These are phyloP conservation scores for Mesitornis unicolor DNA, from an alignment of 2,113 vertebrate species.

Conservation along the genomic window DNA sequence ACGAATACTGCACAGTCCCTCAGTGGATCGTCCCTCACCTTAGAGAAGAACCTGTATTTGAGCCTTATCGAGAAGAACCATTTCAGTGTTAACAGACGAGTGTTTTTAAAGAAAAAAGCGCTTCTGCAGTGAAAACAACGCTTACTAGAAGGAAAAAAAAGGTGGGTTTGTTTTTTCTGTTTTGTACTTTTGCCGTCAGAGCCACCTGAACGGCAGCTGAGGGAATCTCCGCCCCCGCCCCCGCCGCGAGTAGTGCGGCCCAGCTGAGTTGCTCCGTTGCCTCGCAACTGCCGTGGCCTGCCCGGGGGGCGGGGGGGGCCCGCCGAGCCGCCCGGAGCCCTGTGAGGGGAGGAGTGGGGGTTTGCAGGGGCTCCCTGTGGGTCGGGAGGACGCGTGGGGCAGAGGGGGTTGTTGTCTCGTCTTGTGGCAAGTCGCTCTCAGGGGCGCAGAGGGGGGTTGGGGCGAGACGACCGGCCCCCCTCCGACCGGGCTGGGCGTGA, in stretches of 20 bases:
- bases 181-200: not conserved
- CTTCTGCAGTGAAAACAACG: not conserved
- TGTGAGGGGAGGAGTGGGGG: not conserved
- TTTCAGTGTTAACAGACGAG: not conserved
- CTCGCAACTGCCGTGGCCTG: not conserved
- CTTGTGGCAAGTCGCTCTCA: not conserved
- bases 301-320: too few relatives aligned
- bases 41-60: not conserved
- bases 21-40: too few relatives aligned
- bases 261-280: not conserved
- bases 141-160: too few relatives aligned
- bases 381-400: too few relatives aligned
- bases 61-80: not conserved
- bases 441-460: fast-evolving
- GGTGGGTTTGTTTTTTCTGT: fast-evolving
- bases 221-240: too few relatives aligned
- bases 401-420: not conserved
- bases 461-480: too few relatives aligned
- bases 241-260: not conserved
- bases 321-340: too few relatives aligned
- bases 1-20: fast-evolving
- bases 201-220: fast-evolving
- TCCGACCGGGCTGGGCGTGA: not conserved
- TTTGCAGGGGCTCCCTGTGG: not conserved
- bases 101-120: not conserved